Evolutionary conservation across 2,113 vertebrate genomes (phyloP).

Genomic region (Platichthys stellatus): DNA sequence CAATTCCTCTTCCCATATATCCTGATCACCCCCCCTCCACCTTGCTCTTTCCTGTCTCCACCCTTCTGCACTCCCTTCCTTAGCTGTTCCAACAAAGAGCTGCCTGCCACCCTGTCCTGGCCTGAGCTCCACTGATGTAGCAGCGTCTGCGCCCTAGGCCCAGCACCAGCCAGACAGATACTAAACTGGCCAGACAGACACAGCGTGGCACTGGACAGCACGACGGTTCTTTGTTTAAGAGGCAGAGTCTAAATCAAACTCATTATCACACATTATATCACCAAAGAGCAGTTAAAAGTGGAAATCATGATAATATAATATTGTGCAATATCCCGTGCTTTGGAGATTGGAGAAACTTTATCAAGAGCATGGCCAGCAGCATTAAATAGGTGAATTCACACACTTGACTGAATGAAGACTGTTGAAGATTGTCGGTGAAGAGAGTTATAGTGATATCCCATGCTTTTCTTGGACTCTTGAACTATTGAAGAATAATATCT

Average conservation of each 20-base stretch:
- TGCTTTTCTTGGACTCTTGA: too few relatives aligned
- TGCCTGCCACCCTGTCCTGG: conserved; percentile 11
- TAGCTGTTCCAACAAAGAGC: conserved; percentile 60
- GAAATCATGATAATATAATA: too few relatives aligned
- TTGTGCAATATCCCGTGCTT: too few relatives aligned
- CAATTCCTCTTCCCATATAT: not conserved
- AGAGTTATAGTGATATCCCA: too few relatives aligned
- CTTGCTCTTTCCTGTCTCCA: conserved; percentile 47
- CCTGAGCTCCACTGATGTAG: not conserved
- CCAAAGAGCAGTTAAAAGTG: too few relatives aligned
- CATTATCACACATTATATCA: not conserved
- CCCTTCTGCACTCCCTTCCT: conserved; percentile 17
- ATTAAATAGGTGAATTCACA: too few relatives aligned
- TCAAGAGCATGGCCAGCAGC: too few relatives aligned
- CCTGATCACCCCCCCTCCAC: conserved; percentile 11
- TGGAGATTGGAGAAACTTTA: too few relatives aligned
- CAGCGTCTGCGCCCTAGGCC: not conserved
- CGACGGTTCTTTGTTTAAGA: conserved; percentile 46
- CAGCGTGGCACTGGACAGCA: conserved; percentile 54
- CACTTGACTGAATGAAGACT: too few relatives aligned
- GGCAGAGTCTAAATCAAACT: not conserved
- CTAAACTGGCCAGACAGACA: conserved; percentile 54
- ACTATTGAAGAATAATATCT: too few relatives aligned
- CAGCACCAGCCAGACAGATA: conserved; percentile 19
- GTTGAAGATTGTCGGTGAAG: too few relatives aligned